Evolutionary conservation across 2,797 vertebrate genomes (phyloP), one percentile per base, ranked within the genome.

Genomic region (Rhyacichthys aspro): DNA sequence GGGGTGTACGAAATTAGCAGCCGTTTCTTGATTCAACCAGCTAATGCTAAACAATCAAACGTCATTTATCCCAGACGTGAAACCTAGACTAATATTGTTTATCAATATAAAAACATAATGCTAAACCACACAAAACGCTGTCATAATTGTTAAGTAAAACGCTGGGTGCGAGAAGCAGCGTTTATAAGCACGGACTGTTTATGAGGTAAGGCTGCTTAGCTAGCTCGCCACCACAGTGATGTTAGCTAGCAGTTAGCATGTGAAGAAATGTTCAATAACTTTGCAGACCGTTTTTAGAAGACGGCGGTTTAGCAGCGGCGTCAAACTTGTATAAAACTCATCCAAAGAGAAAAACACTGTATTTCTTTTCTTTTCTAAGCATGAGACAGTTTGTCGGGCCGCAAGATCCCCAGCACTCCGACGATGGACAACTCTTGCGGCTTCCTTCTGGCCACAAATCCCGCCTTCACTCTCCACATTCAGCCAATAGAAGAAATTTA

Each of bases 361-460:
- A 63, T 73, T 68, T 74, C 39, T 32, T 28, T 28, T 34, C 55
- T 36, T 53, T 33, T 48, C 60, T 50, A 7, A 64, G 37, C 37
- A 66, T 54, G 6, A 73, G 64, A 53, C 62, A 78, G 45, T 56
- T 68, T 59, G 3, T 55, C 48, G 87, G 88, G 88, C 89, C 89
- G 63, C 79, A 59, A 38, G 55, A 64, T 70, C 66, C 81, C 76
- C 41, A 45, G 54, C 52, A 71, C 55, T 62, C 43, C 57, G 16
- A 48, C 71, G 33, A 14, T 56, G 52, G 16, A 45, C 43, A 42
- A 28, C 23, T 6, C 23, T 28, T 3, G 58, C 70, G 55, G 47
- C 14, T 45, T 52, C 48, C 50, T n/a, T 48, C 53, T 43, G 11
- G 1, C 46, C 28, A 15, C 18, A 67, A 69, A 47, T 17, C 84